These are phyloP conservation scores for Tipula unca DNA, from an alignment of 2,888 invertebrate genomes.

Conservation along the genomic window DNA sequence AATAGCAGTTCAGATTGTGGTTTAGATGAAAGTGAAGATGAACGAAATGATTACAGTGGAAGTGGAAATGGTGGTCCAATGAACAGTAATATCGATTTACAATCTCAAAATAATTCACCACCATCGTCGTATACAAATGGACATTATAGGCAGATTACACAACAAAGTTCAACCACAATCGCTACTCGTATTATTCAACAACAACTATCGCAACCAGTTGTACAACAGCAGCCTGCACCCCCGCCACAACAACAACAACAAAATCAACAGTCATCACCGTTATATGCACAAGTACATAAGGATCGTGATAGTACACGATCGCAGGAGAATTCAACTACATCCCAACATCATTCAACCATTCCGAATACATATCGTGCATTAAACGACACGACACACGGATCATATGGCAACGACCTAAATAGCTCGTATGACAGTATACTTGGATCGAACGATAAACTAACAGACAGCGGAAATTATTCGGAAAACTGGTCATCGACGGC, in stretches of 20 bases:
- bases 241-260: conserved; percentile 25
- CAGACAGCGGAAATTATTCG: conserved; percentile 37
- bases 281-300: conserved; percentile 49
- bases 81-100: conserved; percentile 25
- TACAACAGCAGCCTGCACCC: conserved; percentile 21
- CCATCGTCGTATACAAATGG: conserved; percentile 20
- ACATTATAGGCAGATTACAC: not conserved
- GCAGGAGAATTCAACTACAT: conserved; percentile 25
- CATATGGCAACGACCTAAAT: conserved; percentile 39
- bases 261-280: conserved; percentile 35
- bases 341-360: conserved; percentile 33
- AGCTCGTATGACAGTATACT: conserved; percentile 43
- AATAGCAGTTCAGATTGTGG: conserved; percentile 67
- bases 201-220: conserved; percentile 23
- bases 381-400: conserved; percentile 42
- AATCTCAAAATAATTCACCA: conserved; percentile 16
- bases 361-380: conserved; percentile 40
- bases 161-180: conserved; percentile 25
- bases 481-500: conserved; percentile 43
- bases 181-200: conserved; percentile 27
- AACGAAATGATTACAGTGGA: conserved; percentile 49
- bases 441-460: conserved; percentile 41
- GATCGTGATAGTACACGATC: conserved; percentile 33
- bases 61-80: conserved; percentile 40
- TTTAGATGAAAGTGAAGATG: conserved; percentile 56